These are phyloP conservation scores for Trinectes maculatus DNA, from an alignment of 2,113 vertebrate genomes.

Conservation along the genomic window DNA sequence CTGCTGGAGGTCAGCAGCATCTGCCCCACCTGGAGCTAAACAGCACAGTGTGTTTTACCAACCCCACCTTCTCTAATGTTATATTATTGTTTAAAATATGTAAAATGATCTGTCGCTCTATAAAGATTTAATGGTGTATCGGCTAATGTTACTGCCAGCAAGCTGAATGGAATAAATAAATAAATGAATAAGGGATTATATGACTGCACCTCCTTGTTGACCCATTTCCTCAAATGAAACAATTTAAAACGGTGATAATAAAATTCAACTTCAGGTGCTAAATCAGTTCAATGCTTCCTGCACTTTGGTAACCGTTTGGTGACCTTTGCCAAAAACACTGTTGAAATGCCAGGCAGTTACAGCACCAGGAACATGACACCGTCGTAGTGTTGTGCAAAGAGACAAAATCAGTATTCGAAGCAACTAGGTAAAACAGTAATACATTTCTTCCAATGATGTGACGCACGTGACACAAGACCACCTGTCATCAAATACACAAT, in stretches of 20 bases:
- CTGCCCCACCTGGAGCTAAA: conserved; percentile 41
- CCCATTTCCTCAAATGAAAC: conserved; percentile 12
- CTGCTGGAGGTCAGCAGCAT: not conserved
- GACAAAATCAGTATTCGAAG: not conserved
- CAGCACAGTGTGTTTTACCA: not conserved
- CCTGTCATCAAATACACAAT: not conserved
- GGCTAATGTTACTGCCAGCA: not conserved
- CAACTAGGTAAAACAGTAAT: not conserved
- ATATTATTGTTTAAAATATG: not conserved
- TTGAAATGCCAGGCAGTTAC: not conserved
- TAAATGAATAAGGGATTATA: not conserved
- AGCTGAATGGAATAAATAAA: not conserved
- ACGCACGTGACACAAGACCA: too few species aligned
- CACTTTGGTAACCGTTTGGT: not conserved
- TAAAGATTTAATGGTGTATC: not conserved
- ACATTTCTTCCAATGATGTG: not conserved
- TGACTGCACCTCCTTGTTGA: conserved; percentile 1
- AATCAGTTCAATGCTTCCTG: not conserved
- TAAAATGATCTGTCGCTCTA: not conserved
- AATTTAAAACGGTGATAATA: too few species aligned
- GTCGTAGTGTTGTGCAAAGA: not conserved
- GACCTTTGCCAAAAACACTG: not conserved
- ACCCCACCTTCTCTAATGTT: not conserved
- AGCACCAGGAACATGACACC: not conserved
- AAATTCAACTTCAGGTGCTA: not conserved